A percentile compares a stretch with the other conserved stretches of the same genome.
Conservation (phyloP, 2,888 invertebrate species). For the Hydrotaea diabolus region DNA sequence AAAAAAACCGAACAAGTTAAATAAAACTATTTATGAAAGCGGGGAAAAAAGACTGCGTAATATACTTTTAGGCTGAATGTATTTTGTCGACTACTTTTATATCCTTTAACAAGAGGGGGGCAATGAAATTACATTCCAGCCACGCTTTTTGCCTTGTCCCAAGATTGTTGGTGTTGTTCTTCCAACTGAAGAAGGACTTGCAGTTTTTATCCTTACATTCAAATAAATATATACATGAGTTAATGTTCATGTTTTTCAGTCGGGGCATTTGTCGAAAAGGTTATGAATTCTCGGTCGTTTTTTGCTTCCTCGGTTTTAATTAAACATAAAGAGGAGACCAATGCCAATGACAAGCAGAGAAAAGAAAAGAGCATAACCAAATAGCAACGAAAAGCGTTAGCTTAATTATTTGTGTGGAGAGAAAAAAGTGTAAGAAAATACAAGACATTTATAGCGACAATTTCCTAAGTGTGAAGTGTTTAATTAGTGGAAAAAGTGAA, state of each 20-base stretch:
- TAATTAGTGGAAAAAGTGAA: constrained; percentile 35
- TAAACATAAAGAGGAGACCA: neutral
- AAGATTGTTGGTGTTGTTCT: neutral
- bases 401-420: constrained; percentile 53
- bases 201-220: too few relatives aligned
- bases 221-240: neutral
- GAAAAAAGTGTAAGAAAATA: neutral
- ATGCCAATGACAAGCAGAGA: constrained; percentile 40
- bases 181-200: neutral
- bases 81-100: neutral
- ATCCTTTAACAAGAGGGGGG: neutral
- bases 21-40: constrained; percentile 41
- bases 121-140: neutral
- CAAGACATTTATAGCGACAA: neutral
- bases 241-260: neutral
- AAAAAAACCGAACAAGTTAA: constrained; percentile 25
- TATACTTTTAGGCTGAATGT: constrained; percentile 47
- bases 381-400: constrained; percentile 5
- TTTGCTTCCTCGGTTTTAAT: neutral
- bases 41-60: constrained; percentile 46
- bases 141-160: neutral
- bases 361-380: too few relatives aligned
- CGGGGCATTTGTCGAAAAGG: constrained; percentile 3
- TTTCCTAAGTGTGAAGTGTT: constrained; percentile 18
- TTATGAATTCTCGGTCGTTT: constrained; percentile 23